These are phyloP conservation scores for Vollenhovia emeryi DNA, from an alignment of 1,140 invertebrate genomes.

Conservation along the genomic window DNA sequence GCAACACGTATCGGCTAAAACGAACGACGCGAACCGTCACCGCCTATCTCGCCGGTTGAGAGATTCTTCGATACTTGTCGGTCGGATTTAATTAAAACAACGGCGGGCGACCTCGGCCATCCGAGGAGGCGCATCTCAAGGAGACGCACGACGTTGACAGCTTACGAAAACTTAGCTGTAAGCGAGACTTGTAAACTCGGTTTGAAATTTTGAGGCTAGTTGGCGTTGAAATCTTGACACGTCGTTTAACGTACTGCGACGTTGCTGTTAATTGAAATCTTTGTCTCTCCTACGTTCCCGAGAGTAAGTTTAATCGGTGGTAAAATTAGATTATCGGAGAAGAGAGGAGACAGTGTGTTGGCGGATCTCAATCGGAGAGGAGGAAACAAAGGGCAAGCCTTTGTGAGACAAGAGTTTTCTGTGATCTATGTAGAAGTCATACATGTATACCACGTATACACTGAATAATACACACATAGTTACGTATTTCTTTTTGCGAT, in stretches of 20 bases:
- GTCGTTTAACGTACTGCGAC: neutral
- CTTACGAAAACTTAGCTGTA: conserved; percentile 14
- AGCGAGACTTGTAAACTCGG: conserved; percentile 16
- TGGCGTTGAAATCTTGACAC: neutral
- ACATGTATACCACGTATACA: neutral
- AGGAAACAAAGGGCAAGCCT: too few relatives aligned
- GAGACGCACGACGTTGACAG: neutral
- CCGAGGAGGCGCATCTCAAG: neutral
- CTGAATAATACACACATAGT: neutral
- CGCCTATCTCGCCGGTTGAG: neutral
- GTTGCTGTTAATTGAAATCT: conserved; percentile 21
- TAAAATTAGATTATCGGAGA: neutral
- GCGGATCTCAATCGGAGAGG: neutral
- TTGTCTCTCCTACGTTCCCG: neutral
- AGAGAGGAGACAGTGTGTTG: neutral
- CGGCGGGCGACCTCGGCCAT: neutral
- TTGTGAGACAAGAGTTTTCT: neutral
- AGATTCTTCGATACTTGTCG: conserved; percentile 25
- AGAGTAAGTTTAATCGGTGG: neutral
- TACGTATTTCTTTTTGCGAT: neutral
- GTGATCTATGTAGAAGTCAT: neutral
- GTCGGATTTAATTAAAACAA: conserved; percentile 68
- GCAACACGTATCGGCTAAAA: conserved; percentile 5
- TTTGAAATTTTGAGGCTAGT: neutral
- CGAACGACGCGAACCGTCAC: neutral